Base-by-base conservation (phyloP, 2,113 vertebrate genomes). In the Seriola dumerili region DNA sequence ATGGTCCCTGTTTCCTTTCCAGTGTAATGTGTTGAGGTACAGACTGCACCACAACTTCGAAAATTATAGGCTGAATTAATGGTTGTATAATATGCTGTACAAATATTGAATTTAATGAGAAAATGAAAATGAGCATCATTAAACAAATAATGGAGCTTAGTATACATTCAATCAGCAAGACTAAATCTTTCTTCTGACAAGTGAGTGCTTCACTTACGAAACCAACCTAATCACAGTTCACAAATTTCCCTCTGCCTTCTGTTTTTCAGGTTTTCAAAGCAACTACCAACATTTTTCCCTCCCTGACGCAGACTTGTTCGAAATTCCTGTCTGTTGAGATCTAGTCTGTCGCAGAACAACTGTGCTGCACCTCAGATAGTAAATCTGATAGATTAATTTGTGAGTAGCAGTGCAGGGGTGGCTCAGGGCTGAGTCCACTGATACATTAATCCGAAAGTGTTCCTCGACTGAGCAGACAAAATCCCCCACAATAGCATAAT, bases 391-490 rank as follows among this genome's bases (percentile, higher is more conserved):
- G 74, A 81, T 85, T 69, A 7, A 88, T 86, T 85, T 86, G 71
- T 52, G 48, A 86, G 29, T 36, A 70, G 63, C 48, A 25, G 38
- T 74, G 50, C 58, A 84, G 65, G 46, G 44, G 32, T 63, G 61
- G 81, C 73, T 79, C 66, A 34, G 40, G 72, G 67, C 54, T 87
- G 48, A 74, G 57, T 83, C 78, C 52, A 69, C 65, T 57, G 64
- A 78, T 85, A 89, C 73, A 85, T 80, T 84, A 77, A 89, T 91
- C 69, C 38, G 76, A 81, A 88, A 58, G 83, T 79, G 67, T 70
- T 87, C 61, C 48, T 50, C 5, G 57, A 79, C 66, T 83, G 67
- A 74, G 77, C 42, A 78, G 29, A 81, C 16, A 21, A 76, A 87
- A 72, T 86, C 72, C 63, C 29, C 42, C 38, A 65, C 61, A 75